A percentile compares a stretch with the other conserved stretches of the same genome.
phyloP scores from a whole-genome alignment of 2,888 invertebrate species.

The Argynnis bischoffii region DNA sequence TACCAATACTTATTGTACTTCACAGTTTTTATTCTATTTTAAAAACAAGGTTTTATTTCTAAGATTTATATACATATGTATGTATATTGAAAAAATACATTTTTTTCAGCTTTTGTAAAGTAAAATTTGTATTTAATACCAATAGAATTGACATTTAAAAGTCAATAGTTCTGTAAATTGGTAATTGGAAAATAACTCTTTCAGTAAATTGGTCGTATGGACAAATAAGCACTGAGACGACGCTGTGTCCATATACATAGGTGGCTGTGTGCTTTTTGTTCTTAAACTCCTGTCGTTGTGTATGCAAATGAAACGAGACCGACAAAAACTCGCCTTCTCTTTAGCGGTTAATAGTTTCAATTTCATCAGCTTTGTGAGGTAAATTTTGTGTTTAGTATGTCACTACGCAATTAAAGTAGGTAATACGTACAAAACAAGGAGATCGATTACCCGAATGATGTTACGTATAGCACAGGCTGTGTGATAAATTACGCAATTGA shows the following conservation, averaged over 20 bases:
- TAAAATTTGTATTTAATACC: too few relatives aligned
- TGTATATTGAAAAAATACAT: too few relatives aligned
- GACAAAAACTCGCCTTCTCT: conserved; percentile 58
- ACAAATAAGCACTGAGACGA: conserved; percentile 37
- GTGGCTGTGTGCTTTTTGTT: conserved; percentile 39
- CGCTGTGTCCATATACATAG: conserved; percentile 40
- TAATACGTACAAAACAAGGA: conserved; percentile 25
- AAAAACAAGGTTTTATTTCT: too few relatives aligned
- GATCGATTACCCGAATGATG: conserved; percentile 31
- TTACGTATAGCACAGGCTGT: conserved; percentile 35
- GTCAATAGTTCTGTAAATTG: too few relatives aligned
- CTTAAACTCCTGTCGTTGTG: conserved; percentile 47
- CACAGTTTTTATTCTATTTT: too few relatives aligned
- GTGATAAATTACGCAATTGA: conserved; percentile 39
- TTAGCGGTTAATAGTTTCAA: conserved; percentile 63
- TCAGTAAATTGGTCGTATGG: too few relatives aligned
- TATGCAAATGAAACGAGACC: conserved; percentile 64
- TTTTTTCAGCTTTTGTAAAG: too few relatives aligned
- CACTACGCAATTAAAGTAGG: conserved; percentile 26
- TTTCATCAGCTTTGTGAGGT: conserved; percentile 45
- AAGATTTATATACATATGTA: too few relatives aligned
- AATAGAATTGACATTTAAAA: too few relatives aligned
- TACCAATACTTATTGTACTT: too few relatives aligned
- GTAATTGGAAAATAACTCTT: too few relatives aligned
- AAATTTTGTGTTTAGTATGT: conserved; percentile 33